Evolutionary conservation across 2,113 vertebrate species (phyloP).

Genomic region (Otus sunia): DNA sequence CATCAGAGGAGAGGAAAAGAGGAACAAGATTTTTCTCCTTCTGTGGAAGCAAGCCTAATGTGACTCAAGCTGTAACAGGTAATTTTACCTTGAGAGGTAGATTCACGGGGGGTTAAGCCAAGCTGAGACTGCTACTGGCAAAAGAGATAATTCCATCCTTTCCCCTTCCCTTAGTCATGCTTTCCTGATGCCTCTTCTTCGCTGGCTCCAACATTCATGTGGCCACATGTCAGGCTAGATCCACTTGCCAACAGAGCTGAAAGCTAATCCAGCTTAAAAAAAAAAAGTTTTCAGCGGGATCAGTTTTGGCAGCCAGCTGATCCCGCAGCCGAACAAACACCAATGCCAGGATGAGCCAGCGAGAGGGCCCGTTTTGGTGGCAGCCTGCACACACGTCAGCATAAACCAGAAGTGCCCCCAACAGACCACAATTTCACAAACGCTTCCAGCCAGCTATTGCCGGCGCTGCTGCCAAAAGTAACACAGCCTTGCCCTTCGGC

Average conservation of each 20-base stretch:
- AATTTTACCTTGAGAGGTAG: background rate
- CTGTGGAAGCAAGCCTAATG: background rate
- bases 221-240: background rate
- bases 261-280: background rate
- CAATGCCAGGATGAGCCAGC: background rate
- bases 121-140: background rate
- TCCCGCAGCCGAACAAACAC: background rate
- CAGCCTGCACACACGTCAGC: conserved; percentile 26
- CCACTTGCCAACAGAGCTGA: background rate
- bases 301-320: conserved; percentile 21
- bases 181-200: conserved; percentile 35
- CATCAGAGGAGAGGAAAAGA: background rate
- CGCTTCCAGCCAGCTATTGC: conserved; percentile 41
- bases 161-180: conserved; percentile 45
- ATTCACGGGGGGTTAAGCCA: background rate
- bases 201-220: background rate
- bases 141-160: background rate
- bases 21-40: background rate
- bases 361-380: background rate
- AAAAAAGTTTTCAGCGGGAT: background rate
- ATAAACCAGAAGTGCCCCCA: conserved; percentile 22
- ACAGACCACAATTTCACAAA: conserved; percentile 17
- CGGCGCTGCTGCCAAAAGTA: conserved; percentile 34
- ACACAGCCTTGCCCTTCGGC: conserved; percentile 38
- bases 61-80: conserved; percentile 21